Evolutionary conservation across 2,797 vertebrate genomes (phyloP).

Genomic region (Girardinus metallicus): DNA sequence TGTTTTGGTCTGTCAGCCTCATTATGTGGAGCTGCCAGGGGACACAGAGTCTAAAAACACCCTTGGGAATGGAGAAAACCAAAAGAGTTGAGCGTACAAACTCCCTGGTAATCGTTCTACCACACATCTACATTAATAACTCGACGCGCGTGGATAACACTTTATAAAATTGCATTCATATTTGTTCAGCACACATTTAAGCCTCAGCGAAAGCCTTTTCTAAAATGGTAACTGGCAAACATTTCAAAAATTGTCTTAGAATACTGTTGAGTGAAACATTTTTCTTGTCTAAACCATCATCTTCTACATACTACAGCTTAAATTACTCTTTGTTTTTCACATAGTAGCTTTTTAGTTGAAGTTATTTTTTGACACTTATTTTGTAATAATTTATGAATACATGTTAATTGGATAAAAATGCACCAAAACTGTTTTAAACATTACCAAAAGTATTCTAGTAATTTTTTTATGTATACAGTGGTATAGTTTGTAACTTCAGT

Average conservation of each 20-base stretch:
- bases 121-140: conserved; percentile 69
- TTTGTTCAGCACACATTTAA: conserved; percentile 54
- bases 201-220: conserved; percentile 34
- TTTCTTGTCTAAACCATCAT: conserved; percentile 28
- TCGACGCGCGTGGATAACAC: conserved; percentile 54
- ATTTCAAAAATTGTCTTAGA: conserved; percentile 49
- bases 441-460: neutral
- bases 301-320: conserved; percentile 25
- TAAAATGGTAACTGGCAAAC: conserved; percentile 45
- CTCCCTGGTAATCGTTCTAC: conserved; percentile 71
- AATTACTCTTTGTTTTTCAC: conserved; percentile 25
- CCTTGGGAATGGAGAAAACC: conserved; percentile 55
- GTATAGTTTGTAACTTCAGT: neutral
- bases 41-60: conserved; percentile 68
- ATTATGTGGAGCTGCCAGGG: conserved; percentile 70
- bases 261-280: conserved; percentile 5
- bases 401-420: neutral
- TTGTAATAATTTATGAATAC: neutral
- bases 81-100: conserved; percentile 61
- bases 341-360: neutral
- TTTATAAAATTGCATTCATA: conserved; percentile 44
- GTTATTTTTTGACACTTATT: neutral
- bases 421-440: neutral
- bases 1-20: conserved; percentile 75
- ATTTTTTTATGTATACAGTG: neutral